These are phyloP conservation scores for Otocyon megalotis DNA, from an alignment of 2,113 vertebrate genomes.

Conservation along the genomic window DNA sequence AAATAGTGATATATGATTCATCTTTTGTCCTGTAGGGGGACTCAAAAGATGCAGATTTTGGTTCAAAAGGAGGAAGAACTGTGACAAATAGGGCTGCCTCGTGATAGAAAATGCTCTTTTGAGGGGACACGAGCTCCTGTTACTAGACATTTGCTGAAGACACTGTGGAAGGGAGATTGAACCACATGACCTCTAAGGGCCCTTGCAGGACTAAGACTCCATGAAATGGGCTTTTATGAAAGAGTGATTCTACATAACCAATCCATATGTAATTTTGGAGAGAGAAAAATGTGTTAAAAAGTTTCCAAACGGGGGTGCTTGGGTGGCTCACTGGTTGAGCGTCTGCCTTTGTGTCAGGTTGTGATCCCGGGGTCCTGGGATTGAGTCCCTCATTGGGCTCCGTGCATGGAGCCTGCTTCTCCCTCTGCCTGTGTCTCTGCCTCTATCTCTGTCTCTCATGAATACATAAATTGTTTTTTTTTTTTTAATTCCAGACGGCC, in stretches of 20 bases:
- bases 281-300: background rate
- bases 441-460: too few relatives aligned
- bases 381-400: too few relatives aligned
- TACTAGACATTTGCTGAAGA: background rate
- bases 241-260: background rate
- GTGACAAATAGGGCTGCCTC: background rate
- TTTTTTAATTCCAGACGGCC: background rate
- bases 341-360: too few relatives aligned
- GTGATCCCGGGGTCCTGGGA: too few relatives aligned
- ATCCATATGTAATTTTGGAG: background rate
- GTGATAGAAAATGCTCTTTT: background rate
- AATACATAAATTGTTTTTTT: too few relatives aligned
- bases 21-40: background rate
- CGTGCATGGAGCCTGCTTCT: too few relatives aligned
- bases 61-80: slow-evolving; percentile 30
- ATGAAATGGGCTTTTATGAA: background rate
- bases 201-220: background rate
- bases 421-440: too few relatives aligned
- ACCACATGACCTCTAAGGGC: background rate
- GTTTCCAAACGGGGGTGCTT: background rate
- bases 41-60: slow-evolving; percentile 29
- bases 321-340: too few relatives aligned
- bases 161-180: background rate
- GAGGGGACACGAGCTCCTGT: background rate
- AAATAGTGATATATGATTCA: background rate